These are phyloP conservation scores for Rousettus leschenaultii DNA, from an alignment of 2,113 vertebrate species.

Conservation along the genomic window DNA sequence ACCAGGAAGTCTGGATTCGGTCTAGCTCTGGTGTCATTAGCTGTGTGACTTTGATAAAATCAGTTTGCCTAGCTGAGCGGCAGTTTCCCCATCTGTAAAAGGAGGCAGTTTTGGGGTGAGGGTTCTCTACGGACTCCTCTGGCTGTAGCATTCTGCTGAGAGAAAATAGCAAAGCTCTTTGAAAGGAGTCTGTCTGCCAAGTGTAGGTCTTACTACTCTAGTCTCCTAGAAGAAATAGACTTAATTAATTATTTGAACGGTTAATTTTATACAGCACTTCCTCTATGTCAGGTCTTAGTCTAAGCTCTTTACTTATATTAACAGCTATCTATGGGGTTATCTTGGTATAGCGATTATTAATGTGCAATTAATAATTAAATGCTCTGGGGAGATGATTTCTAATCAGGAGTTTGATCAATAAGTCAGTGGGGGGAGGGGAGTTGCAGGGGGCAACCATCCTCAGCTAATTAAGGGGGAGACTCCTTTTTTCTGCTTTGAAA, in stretches of 20 bases:
- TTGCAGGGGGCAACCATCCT: not conserved
- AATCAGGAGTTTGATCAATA: constrained; percentile 60
- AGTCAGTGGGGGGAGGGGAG: not conserved
- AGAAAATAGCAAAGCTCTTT: not conserved
- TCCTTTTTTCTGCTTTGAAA: constrained; percentile 62
- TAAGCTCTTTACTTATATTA: not conserved
- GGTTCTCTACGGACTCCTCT: not conserved
- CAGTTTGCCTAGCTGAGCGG: not conserved
- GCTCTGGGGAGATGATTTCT: constrained; percentile 44
- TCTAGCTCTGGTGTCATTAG: not conserved
- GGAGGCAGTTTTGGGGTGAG: not conserved
- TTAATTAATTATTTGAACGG: not conserved
- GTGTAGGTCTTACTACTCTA: not conserved
- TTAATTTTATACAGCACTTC: not conserved
- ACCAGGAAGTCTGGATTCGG: not conserved
- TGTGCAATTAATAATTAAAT: constrained; percentile 61
- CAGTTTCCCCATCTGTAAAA: not conserved
- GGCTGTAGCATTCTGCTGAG: not conserved
- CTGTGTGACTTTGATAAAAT: not conserved
- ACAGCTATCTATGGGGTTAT: constrained; percentile 2
- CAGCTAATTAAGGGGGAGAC: constrained; percentile 60
- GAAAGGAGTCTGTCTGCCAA: not conserved
- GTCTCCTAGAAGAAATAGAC: not conserved
- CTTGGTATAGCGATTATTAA: constrained; percentile 8
- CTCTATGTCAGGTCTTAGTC: constrained; percentile 4